Percentiles rank a stretch among this genome's conserved stretches.
These are phyloP conservation scores for Melanostoma mellinum DNA, from an alignment of 2,888 invertebrate species.

Conservation along the genomic window DNA sequence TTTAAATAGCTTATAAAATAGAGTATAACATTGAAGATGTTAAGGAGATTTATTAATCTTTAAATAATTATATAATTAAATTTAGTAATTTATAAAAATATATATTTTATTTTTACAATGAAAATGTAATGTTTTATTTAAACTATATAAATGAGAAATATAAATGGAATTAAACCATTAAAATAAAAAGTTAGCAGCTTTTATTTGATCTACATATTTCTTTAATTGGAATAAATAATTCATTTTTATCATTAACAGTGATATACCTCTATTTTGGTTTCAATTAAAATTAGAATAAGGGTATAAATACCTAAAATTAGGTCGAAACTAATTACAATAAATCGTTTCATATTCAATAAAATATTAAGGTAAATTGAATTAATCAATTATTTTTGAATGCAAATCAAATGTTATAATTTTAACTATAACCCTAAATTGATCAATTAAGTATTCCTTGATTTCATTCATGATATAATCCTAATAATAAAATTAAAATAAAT, in stretches of 20 bases:
- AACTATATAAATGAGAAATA: conserved; percentile 58
- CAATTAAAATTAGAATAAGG: conserved; percentile 83
- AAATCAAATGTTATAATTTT: conserved; percentile 76
- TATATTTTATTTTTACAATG: conserved; percentile 84
- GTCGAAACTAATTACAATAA: conserved; percentile 83
- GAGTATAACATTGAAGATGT: conserved; percentile 83
- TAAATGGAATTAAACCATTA: conserved; percentile 11
- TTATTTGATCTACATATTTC: conserved; percentile 72
- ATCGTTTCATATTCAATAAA: conserved; percentile 82
- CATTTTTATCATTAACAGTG: conserved; percentile 80
- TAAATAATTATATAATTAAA: conserved; percentile 76
- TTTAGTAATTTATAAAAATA: conserved; percentile 77
- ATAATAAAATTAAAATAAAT: conserved; percentile 83
- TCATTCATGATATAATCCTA: conserved; percentile 82
- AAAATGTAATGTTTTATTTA: conserved; percentile 86
- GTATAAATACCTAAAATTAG: conserved; percentile 80
- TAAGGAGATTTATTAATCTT: conserved; percentile 78
- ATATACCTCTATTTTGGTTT: conserved; percentile 84
- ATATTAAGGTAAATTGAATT: not conserved
- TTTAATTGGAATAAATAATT: conserved; percentile 80
- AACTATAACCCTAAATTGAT: too few species aligned
- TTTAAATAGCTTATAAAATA: conserved; percentile 80
- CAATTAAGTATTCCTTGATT: conserved; percentile 79
- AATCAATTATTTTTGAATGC: too few species aligned
- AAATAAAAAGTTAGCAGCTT: too few species aligned